Conservation (phyloP, 2,797 vertebrate genomes). For the Bryconaethiops microstoma region DNA sequence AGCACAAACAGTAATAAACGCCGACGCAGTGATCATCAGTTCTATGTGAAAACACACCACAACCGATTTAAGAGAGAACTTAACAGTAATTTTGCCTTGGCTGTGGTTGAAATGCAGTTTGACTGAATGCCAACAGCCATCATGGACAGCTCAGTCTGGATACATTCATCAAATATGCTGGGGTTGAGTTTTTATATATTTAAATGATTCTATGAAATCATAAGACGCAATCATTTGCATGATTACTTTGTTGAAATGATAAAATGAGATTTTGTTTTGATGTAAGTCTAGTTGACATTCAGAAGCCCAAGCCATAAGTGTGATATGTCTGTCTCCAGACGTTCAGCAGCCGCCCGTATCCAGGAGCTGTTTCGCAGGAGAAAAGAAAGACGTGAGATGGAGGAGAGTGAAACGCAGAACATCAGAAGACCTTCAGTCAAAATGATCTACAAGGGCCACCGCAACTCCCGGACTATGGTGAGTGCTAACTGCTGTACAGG, state of each 20-base stretch:
- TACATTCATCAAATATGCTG: background rate
- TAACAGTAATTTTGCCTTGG: background rate
- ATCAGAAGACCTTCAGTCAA: constrained; percentile 92
- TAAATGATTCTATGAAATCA: background rate
- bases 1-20: background rate
- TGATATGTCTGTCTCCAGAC: constrained; percentile 70
- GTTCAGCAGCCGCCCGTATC: constrained; percentile 95
- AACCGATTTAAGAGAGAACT: background rate
- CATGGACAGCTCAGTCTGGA: background rate
- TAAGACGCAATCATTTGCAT: background rate
- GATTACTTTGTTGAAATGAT: background rate
- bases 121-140: background rate
- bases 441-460: constrained; percentile 97
- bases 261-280: background rate
- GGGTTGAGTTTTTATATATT: background rate
- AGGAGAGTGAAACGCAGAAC: constrained; percentile 93
- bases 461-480: constrained; percentile 99
- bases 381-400: constrained; percentile 96
- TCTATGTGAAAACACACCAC: background rate
- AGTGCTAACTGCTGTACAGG: background rate
- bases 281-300: background rate
- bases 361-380: constrained; percentile 96
- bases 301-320: background rate
- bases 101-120: background rate
- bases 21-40: constrained; percentile 1